Percentiles rank a stretch among this genome's conserved stretches.
These are phyloP conservation scores for Coracopsis vasa DNA, from an alignment of 2,113 vertebrate species.

Conservation along the genomic window DNA sequence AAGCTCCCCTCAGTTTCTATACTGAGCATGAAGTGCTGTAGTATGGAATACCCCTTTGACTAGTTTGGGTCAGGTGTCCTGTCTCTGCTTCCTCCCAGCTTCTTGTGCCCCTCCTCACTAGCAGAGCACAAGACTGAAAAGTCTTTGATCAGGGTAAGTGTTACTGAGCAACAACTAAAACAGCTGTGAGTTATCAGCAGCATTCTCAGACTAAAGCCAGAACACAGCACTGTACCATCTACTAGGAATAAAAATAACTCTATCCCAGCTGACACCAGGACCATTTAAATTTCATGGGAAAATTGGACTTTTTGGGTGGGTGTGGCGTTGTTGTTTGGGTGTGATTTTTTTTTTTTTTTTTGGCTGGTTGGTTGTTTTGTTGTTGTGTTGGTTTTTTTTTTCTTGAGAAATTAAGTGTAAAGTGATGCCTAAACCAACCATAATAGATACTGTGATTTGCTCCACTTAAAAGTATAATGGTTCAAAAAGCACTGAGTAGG, in stretches of 20 bases:
- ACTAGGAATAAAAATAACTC: background rate
- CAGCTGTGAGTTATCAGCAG: background rate
- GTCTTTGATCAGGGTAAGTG: background rate
- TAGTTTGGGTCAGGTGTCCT: background rate
- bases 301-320: background rate
- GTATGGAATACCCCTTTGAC: background rate
- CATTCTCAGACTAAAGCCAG: background rate
- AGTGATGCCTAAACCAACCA: background rate
- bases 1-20: background rate
- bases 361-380: background rate
- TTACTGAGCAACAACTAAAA: background rate
- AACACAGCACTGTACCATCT: background rate
- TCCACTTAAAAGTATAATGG: background rate
- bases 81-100: background rate
- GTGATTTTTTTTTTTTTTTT: background rate
- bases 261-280: background rate
- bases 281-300: background rate
- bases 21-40: background rate
- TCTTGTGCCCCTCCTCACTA: background rate
- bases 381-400: background rate
- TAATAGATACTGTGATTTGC: background rate
- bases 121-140: background rate
- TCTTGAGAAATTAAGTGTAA: background rate
- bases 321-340: background rate
- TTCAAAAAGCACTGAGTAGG: background rate